A percentile compares a stretch with the other conserved stretches of the same genome.
Conservation (phyloP, 1,140 invertebrate species). For the Ceratina calcarata region DNA sequence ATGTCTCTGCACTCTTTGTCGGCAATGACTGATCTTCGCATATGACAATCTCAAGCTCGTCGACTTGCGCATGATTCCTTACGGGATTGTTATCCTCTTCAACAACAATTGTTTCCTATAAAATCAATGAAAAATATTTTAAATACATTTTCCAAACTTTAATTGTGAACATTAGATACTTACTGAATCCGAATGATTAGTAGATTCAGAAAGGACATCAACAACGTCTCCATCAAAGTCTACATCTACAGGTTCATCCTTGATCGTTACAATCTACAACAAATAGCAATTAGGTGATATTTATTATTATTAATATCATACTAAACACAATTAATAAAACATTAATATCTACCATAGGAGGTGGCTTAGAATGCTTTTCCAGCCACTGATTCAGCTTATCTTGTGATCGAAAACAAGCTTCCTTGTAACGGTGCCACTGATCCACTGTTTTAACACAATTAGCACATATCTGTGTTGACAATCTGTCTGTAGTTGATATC, state of each 20-base stretch:
- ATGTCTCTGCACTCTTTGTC: slow-evolving; percentile 12
- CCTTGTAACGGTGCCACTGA: slow-evolving; percentile 78
- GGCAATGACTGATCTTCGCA: not conserved
- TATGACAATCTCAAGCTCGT: slow-evolving; percentile 6
- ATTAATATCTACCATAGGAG: slow-evolving; percentile 28
- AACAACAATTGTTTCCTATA: not conserved
- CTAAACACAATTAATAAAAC: not conserved
- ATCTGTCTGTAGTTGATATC: slow-evolving; percentile 73
- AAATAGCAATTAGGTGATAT: not conserved
- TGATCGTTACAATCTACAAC: slow-evolving; percentile 65
- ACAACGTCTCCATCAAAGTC: slow-evolving; percentile 62
- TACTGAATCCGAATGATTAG: slow-evolving; percentile 58
- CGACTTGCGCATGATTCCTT: not conserved
- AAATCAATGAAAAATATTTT: not conserved
- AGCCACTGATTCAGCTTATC: slow-evolving; percentile 77
- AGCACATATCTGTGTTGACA: slow-evolving; percentile 77
- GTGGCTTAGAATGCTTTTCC: slow-evolving; percentile 53
- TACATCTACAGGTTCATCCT: slow-evolving; percentile 73
- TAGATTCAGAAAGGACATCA: slow-evolving; percentile 57
- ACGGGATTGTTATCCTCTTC: not conserved
- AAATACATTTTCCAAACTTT: not conserved
- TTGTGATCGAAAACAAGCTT: slow-evolving; percentile 75
- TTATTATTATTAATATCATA: not conserved
- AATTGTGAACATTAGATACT: slow-evolving; percentile 29
- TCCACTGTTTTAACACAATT: slow-evolving; percentile 75